A percentile compares a stretch with the other conserved stretches of the same genome.
These are phyloP conservation scores for Entomobrya multifasciata DNA, from an alignment of 2,888 invertebrate species.

Conservation along the genomic window DNA sequence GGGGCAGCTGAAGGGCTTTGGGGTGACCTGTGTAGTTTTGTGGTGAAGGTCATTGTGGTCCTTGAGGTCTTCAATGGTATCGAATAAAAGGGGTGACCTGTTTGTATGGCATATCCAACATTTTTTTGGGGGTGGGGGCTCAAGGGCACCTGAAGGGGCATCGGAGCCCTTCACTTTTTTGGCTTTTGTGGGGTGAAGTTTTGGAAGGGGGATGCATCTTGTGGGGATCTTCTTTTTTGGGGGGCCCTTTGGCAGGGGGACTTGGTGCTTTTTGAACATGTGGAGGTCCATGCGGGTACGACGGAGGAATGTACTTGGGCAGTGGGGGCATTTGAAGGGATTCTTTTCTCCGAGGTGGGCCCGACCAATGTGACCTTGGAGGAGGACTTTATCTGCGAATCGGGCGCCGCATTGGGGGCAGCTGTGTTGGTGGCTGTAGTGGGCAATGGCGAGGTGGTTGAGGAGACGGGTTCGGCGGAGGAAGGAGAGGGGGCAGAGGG, in stretches of 20 bases:
- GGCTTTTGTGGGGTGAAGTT: not conserved
- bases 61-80: not conserved
- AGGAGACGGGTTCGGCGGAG: not conserved
- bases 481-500: not conserved
- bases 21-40: not conserved
- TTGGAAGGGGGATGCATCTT: not conserved
- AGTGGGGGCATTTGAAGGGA: not conserved
- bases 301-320: not conserved
- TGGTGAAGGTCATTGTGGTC: not conserved
- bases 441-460: not conserved
- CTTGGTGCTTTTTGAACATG: not conserved
- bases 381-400: conserved; percentile 15
- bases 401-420: conserved; percentile 19
- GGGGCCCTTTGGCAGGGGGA: not conserved
- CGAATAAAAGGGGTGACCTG: conserved; percentile 2
- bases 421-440: not conserved
- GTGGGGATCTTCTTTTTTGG: not conserved
- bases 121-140: not conserved
- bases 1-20: conserved; percentile 20
- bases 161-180: not conserved
- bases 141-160: too few species aligned
- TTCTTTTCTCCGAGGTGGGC: conserved; percentile 21
- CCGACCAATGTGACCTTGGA: conserved; percentile 27
- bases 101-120: conserved; percentile 24
- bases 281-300: not conserved